A percentile compares a stretch with the other conserved stretches of the same genome.
Conservation (phyloP, 2,888 invertebrate genomes). For the Microplitis manilae region DNA sequence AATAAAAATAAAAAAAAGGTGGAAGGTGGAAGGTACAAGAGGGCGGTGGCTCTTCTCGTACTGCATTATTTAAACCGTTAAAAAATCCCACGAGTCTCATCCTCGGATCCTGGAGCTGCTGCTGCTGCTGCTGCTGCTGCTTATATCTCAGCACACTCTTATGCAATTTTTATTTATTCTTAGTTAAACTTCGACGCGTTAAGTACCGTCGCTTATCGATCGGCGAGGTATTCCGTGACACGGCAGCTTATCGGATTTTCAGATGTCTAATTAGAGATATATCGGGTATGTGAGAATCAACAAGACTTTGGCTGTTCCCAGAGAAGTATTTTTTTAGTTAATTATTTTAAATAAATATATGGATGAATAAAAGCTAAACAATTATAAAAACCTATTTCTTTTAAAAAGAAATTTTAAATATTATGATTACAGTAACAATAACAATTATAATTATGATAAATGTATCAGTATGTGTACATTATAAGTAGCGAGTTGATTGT, state of each 20-base stretch:
- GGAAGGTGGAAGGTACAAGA: conserved; percentile 21
- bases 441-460: not conserved
- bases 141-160: conserved; percentile 28
- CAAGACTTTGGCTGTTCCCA: conserved; percentile 12
- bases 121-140: conserved; percentile 41
- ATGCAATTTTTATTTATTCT: conserved; percentile 2
- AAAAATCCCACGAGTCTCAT: conserved; percentile 56
- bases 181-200: conserved; percentile 17
- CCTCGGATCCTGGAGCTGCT: not conserved
- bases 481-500: not conserved
- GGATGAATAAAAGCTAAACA: not conserved
- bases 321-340: conserved; percentile 6
- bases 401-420: not conserved
- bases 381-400: too few relatives aligned
- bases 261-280: conserved; percentile 30
- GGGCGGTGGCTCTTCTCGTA: conserved; percentile 37
- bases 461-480: not conserved
- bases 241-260: conserved; percentile 35
- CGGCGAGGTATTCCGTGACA: conserved; percentile 34
- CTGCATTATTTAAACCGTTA: conserved; percentile 57
- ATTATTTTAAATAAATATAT: not conserved
- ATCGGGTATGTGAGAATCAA: conserved; percentile 26
- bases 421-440: not conserved
- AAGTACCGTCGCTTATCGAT: conserved; percentile 19
- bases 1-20: conserved; percentile 15